A percentile compares a stretch with the other conserved stretches of the same genome.
Conservation (phyloP, 2,888 invertebrate species). For the Sphaeridia pumilis region DNA sequence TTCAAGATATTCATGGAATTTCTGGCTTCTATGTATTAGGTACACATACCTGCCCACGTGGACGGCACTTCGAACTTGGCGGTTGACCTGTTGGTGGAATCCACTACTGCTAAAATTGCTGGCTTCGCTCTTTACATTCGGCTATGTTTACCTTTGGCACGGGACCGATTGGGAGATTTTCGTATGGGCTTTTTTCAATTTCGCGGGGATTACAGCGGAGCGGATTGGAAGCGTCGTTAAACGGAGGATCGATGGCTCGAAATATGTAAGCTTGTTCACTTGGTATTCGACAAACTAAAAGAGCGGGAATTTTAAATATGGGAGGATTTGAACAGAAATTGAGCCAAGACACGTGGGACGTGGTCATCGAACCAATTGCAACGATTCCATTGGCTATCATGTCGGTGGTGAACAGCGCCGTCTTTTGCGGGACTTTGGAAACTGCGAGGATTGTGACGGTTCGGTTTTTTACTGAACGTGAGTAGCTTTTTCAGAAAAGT, state of each 20-base stretch:
- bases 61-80: constrained; percentile 37
- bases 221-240: constrained; percentile 42
- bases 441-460: constrained; percentile 17
- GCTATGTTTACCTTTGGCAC: constrained; percentile 84
- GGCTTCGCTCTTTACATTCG: constrained; percentile 64
- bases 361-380: constrained; percentile 30
- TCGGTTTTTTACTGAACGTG: constrained; percentile 26
- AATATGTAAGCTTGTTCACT: constrained; percentile 19
- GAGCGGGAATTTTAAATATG: no score
- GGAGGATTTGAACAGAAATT: no score
- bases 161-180: constrained; percentile 64
- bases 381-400: constrained; percentile 33
- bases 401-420: constrained; percentile 34
- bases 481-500: no score
- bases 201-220: constrained; percentile 63
- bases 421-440: constrained; percentile 31
- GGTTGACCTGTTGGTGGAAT: constrained; percentile 1
- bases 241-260: constrained; percentile 21
- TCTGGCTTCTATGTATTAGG: constrained; percentile 41
- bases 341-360: no score
- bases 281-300: no score
- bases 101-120: constrained; percentile 47
- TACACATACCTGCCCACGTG: constrained; percentile 66
- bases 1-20: no score
- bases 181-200: constrained; percentile 80